Evolutionary conservation across 1,140 invertebrate genomes (phyloP).

Genomic region (Yoshiicerus persimilis): DNA sequence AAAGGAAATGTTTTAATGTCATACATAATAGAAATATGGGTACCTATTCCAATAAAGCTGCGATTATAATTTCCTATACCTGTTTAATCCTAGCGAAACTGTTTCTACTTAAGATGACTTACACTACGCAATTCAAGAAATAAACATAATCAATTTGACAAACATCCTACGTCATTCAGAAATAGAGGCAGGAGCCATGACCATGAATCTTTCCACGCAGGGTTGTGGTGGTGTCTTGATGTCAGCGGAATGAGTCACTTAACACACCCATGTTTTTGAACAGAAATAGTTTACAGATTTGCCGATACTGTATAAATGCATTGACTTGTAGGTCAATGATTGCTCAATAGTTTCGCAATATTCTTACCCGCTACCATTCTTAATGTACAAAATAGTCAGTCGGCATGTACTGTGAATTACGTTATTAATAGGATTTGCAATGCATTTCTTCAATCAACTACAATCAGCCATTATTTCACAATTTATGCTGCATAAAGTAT

Average conservation of each 20-base stretch:
- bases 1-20: too few species aligned
- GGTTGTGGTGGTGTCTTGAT: background rate
- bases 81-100: background rate
- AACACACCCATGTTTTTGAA: background rate
- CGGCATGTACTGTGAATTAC: too few species aligned
- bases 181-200: background rate
- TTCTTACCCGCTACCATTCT: too few species aligned
- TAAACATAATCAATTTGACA: background rate
- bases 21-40: too few species aligned
- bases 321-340: background rate
- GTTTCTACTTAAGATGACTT: background rate
- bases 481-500: too few species aligned
- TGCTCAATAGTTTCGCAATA: too few species aligned
- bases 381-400: too few species aligned
- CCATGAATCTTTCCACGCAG: background rate
- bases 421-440: too few species aligned
- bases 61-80: too few species aligned
- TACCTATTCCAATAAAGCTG: too few species aligned
- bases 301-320: background rate
- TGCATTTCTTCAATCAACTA: too few species aligned
- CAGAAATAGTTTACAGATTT: background rate
- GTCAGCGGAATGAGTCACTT: background rate
- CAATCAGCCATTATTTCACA: too few species aligned
- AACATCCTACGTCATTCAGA: background rate
- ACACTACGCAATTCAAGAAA: background rate